Conservation (phyloP, 2,797 vertebrate species). For the Chromobotia macracanthus region DNA sequence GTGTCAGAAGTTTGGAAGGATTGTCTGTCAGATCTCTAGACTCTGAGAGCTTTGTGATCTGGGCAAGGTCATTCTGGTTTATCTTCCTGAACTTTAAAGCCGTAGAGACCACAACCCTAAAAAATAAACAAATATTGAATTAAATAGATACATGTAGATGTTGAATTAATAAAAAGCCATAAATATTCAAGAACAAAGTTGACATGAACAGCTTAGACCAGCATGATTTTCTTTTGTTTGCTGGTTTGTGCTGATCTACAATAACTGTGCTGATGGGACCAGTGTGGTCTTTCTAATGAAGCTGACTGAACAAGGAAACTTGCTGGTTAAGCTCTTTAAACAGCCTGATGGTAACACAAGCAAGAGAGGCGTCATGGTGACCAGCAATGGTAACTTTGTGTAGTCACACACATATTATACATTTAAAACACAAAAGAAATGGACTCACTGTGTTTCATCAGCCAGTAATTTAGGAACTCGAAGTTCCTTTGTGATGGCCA, state of each 20-base stretch:
- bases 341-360: not conserved
- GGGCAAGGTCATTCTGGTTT: conserved; percentile 45
- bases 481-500: conserved; percentile 49
- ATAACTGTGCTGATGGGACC: not conserved
- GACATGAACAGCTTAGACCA: too few relatives aligned
- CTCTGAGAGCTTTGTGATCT: conserved; percentile 48
- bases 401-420: not conserved
- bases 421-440: conserved; percentile 11
- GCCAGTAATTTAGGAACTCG: conserved; percentile 26
- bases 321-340: not conserved
- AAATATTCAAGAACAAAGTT: not conserved
- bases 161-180: not conserved
- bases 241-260: not conserved
- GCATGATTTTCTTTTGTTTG: not conserved
- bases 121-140: conserved; percentile 15
- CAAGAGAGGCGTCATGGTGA: not conserved
- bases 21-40: conserved; percentile 51
- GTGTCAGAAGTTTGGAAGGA: conserved; percentile 53
- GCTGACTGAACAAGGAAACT: not conserved
- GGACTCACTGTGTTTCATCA: conserved; percentile 51
- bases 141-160: not conserved
- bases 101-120: conserved; percentile 34
- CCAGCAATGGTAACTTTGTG: not conserved
- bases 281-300: not conserved
- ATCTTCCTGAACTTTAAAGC: conserved; percentile 52